Evolutionary conservation across 2,113 vertebrate species (phyloP).

Genomic region (Notarius quadriscutis): DNA sequence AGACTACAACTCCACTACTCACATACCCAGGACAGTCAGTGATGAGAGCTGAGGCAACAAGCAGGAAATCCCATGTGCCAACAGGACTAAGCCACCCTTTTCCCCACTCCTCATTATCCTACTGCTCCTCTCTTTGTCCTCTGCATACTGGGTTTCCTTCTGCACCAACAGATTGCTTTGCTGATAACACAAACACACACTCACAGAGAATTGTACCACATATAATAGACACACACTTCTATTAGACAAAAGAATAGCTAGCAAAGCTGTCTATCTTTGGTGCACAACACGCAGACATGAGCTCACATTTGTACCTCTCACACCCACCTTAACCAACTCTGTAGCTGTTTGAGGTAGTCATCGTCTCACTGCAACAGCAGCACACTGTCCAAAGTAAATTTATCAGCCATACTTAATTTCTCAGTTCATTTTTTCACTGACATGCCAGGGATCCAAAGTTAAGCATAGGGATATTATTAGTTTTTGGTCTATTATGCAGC

Average conservation of each 20-base stretch:
- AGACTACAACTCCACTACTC: not conserved
- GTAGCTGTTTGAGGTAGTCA: not conserved
- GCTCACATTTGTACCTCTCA: not conserved
- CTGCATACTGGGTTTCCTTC: constrained; percentile 61
- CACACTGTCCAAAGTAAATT: constrained; percentile 15
- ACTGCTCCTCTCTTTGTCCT: constrained; percentile 66
- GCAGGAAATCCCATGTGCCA: constrained; percentile 70
- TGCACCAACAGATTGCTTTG: constrained; percentile 52
- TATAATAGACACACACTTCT: not conserved
- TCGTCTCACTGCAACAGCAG: constrained; percentile 18
- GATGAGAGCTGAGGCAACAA: constrained; percentile 59
- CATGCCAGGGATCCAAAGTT: constrained; percentile 6
- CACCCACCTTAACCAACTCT: not conserved
- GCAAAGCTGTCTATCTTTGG: not conserved
- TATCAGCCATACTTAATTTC: not conserved
- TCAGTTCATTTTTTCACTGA: not conserved
- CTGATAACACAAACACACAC: constrained; percentile 35
- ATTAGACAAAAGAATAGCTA: not conserved
- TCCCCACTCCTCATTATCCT: constrained; percentile 63
- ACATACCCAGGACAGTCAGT: constrained; percentile 40
- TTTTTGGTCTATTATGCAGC: not conserved
- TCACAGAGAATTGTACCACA: constrained; percentile 25
- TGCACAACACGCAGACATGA: not conserved
- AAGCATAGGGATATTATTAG: not conserved
- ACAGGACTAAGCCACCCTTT: constrained; percentile 63